Base-by-base conservation (phyloP, 2,797 vertebrate genomes). In the Anguilla pacifica region DNA sequence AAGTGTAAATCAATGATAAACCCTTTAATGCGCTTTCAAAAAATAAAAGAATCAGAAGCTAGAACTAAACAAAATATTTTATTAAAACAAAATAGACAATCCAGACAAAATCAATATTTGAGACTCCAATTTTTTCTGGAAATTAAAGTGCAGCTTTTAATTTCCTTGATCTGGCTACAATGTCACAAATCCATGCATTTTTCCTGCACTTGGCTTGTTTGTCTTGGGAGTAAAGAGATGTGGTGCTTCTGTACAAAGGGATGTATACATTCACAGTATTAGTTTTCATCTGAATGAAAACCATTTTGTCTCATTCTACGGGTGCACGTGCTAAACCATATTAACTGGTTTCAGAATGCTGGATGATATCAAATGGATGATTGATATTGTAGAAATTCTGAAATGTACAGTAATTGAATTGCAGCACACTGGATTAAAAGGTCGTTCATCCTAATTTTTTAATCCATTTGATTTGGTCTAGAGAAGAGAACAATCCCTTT, bases 401-500 rank as follows among this genome's bases (percentile, higher is more conserved):
- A 74, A 90, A 91, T 86, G 88, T 86, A 90, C 87, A 84, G 88
- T 92, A 86, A 91, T 92, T 92, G 89, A 90, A 92, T 92, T 89
- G 89, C 85, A 90, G 92, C 90, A 91, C 83, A 88, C 85, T 72
- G 85, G 89, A 92, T 91, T 91, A 91, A 90, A 86, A 92, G 89
- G 90, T 92, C 86, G 89, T 89, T 92, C 88, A 86, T 90, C 89
- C 88, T 85, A 85, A 85, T 86, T 89, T 87, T 90, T 90, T 88
- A 91, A 93, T 92, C 88, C 89, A 92, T 86, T 90, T 89, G 84
- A 91, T 90, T 90, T 91, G 89, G 90, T 90, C 90, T 55, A 91
- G 85, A 87, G 89, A 87, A 87, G 83, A 79, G 84, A 82, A 46
- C 86, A 90, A 90, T 91, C 88, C 90, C 89, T 90, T 83, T 86